Evolutionary conservation across 1,140 invertebrate species (phyloP).

Genomic region (Drosophila carrolli): DNA sequence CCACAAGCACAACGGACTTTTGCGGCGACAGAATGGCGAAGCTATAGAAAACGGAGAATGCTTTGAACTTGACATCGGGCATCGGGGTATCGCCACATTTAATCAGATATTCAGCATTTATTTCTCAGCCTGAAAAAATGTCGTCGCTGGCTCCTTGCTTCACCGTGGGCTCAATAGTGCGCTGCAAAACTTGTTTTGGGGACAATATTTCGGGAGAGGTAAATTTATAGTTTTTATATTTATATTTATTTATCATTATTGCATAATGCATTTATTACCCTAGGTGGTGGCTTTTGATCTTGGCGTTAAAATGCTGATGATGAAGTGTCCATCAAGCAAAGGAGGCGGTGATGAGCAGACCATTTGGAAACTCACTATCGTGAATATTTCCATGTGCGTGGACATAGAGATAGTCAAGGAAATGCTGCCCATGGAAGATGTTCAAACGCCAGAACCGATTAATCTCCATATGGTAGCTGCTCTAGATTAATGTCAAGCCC

Average conservation of each 20-base stretch:
- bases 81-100: too few relatives aligned
- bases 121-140: conserved; percentile 5
- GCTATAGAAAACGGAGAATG: conserved; percentile 3
- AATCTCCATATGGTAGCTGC: conserved; percentile 24
- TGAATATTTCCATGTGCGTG: conserved; percentile 41
- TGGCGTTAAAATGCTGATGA: conserved; percentile 43
- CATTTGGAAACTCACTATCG: conserved; percentile 13
- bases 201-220: conserved; percentile 50
- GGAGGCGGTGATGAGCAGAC: conserved; percentile 14
- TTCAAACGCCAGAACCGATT: conserved; percentile 3
- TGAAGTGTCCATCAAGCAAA: conserved; percentile 24
- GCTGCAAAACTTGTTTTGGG: conserved; percentile 52
- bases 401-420: conserved; percentile 51
- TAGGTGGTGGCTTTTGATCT: conserved; percentile 32
- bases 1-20: conserved; percentile 11
- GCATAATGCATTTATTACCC: too few relatives aligned
- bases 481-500: not conserved
- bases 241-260: not conserved
- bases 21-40: not conserved
- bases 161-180: conserved; percentile 24
- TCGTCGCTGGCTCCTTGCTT: conserved; percentile 22
- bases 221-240: not conserved
- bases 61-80: conserved; percentile 4
- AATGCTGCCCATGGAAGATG: not conserved
- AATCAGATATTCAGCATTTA: not conserved